phyloP scores from a whole-genome alignment of 2,888 invertebrate genomes.

The Thecophora atra region DNA sequence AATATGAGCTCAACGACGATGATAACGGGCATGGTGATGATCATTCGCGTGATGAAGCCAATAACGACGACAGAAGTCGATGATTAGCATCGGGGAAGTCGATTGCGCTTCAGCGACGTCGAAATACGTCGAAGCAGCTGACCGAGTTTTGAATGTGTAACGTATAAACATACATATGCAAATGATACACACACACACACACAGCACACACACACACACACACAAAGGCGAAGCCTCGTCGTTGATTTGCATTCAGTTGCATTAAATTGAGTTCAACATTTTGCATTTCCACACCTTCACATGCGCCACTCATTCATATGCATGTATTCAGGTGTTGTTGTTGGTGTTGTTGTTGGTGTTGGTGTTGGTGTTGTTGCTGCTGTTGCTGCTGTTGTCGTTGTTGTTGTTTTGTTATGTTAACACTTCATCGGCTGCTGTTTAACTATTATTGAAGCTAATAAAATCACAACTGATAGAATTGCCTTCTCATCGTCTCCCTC shows the following conservation, averaged over 20 bases:
- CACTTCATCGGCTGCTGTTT: not conserved
- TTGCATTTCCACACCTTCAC: not conserved
- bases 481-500: too few relatives aligned
- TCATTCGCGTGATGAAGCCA: too few relatives aligned
- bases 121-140: too few relatives aligned
- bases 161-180: too few relatives aligned
- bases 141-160: too few relatives aligned
- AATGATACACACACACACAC: conserved; percentile 4
- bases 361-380: conserved; percentile 1
- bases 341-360: conserved; percentile 8
- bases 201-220: not conserved
- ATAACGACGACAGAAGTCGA: too few relatives aligned
- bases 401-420: conserved; percentile 19
- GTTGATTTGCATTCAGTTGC: not conserved
- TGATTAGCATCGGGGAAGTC: too few relatives aligned
- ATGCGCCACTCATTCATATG: not conserved
- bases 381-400: not conserved
- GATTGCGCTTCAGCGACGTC: too few relatives aligned
- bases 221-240: not conserved
- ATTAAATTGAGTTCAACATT: not conserved
- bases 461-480: not conserved
- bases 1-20: too few relatives aligned
- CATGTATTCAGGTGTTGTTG: not conserved
- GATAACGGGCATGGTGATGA: too few relatives aligned
- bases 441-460: too few relatives aligned